Percentiles rank a stretch among this genome's conserved stretches.
phyloP scores from a whole-genome alignment of 2,888 invertebrate genomes.

The Dorcus parallelipipedus region DNA sequence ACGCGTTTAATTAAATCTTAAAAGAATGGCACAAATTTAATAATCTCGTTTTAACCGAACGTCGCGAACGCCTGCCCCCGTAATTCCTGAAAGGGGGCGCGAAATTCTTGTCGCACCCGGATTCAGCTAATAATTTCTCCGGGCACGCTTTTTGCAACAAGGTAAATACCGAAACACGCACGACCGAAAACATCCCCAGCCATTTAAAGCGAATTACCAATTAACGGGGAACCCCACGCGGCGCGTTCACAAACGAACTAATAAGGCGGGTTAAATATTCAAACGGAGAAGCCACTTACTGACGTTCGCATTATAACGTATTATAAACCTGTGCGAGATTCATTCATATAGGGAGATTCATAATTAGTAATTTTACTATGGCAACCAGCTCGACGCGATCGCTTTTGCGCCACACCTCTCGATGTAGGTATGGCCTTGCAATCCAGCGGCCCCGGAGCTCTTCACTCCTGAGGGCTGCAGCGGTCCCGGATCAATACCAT shows the following conservation, averaged over 20 bases:
- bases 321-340: conserved; percentile 2
- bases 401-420: conserved; percentile 22
- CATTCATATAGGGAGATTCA: conserved; percentile 13
- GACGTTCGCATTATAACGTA: not conserved
- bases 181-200: no score
- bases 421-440: conserved; percentile 20
- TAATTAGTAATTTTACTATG: conserved; percentile 17
- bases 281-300: not conserved
- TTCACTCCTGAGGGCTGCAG: conserved; percentile 20
- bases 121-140: no score
- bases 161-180: no score
- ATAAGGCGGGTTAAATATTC: not conserved
- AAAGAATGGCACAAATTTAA: no score
- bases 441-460: conserved; percentile 22
- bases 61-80: no score
- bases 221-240: no score
- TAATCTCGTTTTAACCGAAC: no score
- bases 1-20: no score
- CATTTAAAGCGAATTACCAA: no score
- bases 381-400: conserved; percentile 15
- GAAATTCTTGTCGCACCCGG: no score
- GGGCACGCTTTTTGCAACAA: no score
- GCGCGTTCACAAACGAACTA: not conserved
- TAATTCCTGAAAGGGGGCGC: no score
- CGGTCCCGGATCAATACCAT: conserved; percentile 21